Evolutionary conservation across 2,797 vertebrate genomes (phyloP).

Genomic region (Helostoma temminkii): DNA sequence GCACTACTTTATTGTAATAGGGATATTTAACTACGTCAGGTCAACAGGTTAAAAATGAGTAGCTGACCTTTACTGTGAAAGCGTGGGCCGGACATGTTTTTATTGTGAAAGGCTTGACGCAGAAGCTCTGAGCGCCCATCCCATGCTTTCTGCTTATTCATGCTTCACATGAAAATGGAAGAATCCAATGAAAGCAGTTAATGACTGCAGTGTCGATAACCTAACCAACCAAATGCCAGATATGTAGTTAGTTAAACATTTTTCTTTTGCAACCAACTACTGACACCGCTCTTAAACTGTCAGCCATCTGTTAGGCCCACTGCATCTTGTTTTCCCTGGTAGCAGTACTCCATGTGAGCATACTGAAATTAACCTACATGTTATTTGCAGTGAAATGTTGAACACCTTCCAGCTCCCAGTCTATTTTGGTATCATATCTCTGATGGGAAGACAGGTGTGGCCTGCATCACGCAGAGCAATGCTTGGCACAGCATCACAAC

Average conservation of each 20-base stretch:
- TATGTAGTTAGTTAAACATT: not conserved
- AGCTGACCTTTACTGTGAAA: constrained; percentile 53
- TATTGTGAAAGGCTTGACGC: not conserved
- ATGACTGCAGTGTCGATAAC: not conserved
- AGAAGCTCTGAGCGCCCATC: constrained; percentile 33
- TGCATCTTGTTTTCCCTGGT: constrained; percentile 27
- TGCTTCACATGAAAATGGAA: constrained; percentile 45
- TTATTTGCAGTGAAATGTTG: constrained; percentile 49
- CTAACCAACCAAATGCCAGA: not conserved
- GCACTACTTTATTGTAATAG: too few relatives aligned
- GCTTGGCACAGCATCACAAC: constrained; percentile 52
- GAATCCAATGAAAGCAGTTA: not conserved
- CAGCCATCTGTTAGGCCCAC: not conserved
- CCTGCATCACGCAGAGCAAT: constrained; percentile 39
- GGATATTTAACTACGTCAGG: fast-evolving
- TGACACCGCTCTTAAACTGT: not conserved
- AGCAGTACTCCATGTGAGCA: constrained; percentile 21
- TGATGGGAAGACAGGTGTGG: constrained; percentile 72
- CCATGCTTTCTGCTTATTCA: constrained; percentile 76
- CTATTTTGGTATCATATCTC: constrained; percentile 72
- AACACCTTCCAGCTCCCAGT: constrained; percentile 54
- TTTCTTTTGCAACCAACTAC: not conserved
- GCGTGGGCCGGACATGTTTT: not conserved
- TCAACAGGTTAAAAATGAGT: not conserved
- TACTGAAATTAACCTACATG: constrained; percentile 39